Percentiles rank a stretch among this genome's conserved stretches.
phyloP scores from a whole-genome alignment of 2,888 invertebrate species.

The Eupithecia insigniata region DNA sequence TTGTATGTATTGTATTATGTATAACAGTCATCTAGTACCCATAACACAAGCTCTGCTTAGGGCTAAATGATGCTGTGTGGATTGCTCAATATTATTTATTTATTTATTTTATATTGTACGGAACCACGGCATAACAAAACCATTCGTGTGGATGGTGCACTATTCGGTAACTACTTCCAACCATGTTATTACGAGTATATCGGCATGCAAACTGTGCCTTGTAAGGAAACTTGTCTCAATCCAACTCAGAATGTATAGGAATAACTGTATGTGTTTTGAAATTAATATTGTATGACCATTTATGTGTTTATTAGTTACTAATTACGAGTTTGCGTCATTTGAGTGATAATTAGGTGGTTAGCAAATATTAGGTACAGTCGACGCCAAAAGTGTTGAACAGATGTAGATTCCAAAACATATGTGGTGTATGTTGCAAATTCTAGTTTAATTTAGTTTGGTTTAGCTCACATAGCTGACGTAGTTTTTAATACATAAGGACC shows the following conservation, averaged over 20 bases:
- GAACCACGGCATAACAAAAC: neutral
- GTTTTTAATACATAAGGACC: too few species aligned
- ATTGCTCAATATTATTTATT: too few species aligned
- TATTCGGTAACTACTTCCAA: neutral
- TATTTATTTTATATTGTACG: too few species aligned
- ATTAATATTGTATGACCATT: slow-evolving; percentile 34
- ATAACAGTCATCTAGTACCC: too few species aligned
- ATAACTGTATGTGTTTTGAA: slow-evolving; percentile 28
- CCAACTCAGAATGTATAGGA: slow-evolving; percentile 21
- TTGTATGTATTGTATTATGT: too few species aligned
- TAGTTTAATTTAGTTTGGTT: too few species aligned
- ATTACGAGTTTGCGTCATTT: slow-evolving; percentile 22
- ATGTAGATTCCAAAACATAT: neutral
- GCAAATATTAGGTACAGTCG: neutral
- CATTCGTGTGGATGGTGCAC: neutral
- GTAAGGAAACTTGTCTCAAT: slow-evolving; percentile 12
- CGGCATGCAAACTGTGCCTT: neutral
- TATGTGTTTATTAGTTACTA: slow-evolving; percentile 24
- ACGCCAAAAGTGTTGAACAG: neutral
- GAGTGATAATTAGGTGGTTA: slow-evolving; percentile 14
- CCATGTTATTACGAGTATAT: neutral
- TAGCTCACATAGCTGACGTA: too few species aligned
- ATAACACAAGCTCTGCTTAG: too few species aligned
- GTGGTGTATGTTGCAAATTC: too few species aligned
- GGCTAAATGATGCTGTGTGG: too few species aligned